Percentiles rank a stretch among this genome's conserved stretches.
These are phyloP conservation scores for Drosophila kanekoi DNA, from an alignment of 2,888 invertebrate species.

Conservation along the genomic window DNA sequence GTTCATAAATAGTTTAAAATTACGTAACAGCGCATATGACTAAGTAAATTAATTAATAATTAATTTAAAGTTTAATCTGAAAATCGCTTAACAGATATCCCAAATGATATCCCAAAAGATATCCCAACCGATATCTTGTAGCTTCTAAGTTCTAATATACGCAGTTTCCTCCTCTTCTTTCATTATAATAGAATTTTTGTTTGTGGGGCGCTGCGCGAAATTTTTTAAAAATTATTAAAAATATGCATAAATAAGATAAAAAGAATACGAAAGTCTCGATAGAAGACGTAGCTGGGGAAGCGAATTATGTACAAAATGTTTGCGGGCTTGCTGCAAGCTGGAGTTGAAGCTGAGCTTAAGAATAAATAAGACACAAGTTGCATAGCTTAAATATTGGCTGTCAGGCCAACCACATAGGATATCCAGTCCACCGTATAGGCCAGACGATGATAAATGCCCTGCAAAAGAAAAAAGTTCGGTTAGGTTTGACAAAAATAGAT, in stretches of 20 bases:
- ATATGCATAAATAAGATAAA: constrained; percentile 56
- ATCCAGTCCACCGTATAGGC: constrained; percentile 98
- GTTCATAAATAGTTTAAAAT: constrained; percentile 81
- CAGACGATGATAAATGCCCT: constrained; percentile 95
- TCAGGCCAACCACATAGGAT: constrained; percentile 87
- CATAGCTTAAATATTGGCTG: constrained; percentile 79
- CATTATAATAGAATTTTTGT: constrained; percentile 13
- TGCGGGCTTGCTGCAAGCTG: constrained; percentile 31
- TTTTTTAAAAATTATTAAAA: constrained; percentile 44
- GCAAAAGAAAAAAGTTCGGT: neutral
- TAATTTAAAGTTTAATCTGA: constrained; percentile 53
- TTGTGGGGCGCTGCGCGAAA: constrained; percentile 49
- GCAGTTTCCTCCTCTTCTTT: constrained; percentile 11
- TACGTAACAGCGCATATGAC: constrained; percentile 81
- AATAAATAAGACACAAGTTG: constrained; percentile 53
- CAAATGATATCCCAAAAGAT: constrained; percentile 21
- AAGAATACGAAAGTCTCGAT: constrained; percentile 30
- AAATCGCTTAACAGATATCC: constrained; percentile 49
- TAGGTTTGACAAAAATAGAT: neutral
- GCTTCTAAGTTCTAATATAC: constrained; percentile 44
- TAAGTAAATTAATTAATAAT: constrained; percentile 71
- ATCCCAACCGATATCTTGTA: constrained; percentile 19
- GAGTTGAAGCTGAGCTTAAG: constrained; percentile 33
- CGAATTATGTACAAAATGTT: constrained; percentile 71
- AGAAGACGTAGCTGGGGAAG: constrained; percentile 48